These are phyloP conservation scores for Drosophila kanekoi DNA, from an alignment of 2,888 invertebrate genomes.

Conservation along the genomic window DNA sequence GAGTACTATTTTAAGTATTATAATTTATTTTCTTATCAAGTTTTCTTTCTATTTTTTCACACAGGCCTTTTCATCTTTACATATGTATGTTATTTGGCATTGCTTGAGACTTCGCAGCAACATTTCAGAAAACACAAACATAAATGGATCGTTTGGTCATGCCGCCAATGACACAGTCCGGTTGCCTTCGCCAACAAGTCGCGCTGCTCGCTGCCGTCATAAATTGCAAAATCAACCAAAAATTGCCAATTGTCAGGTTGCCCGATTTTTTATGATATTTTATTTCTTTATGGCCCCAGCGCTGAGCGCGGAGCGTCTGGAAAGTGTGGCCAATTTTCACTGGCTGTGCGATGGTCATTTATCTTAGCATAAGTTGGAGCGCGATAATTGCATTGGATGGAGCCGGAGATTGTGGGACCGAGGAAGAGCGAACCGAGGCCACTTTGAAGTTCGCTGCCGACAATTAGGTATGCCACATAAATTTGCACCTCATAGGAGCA, in stretches of 20 bases:
- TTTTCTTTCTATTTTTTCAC: too few species aligned
- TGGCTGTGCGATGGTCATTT: constrained; percentile 65
- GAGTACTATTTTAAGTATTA: too few species aligned
- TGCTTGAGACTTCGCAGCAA: too few species aligned
- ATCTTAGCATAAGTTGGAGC: constrained; percentile 78
- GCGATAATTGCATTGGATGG: constrained; percentile 82
- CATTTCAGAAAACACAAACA: too few species aligned
- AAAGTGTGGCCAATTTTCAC: constrained; percentile 76
- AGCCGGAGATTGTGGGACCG: constrained; percentile 24
- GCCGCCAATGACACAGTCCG: constrained; percentile 52
- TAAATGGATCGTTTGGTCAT: constrained; percentile 69
- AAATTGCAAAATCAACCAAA: constrained; percentile 77
- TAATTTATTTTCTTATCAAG: too few species aligned
- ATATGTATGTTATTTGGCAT: too few species aligned
- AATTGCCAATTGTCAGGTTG: constrained; percentile 66
- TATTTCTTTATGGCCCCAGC: constrained; percentile 42
- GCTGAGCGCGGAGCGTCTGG: constrained; percentile 26
- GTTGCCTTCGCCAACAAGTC: constrained; percentile 4
- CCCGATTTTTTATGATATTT: constrained; percentile 39
- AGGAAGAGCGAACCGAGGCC: constrained; percentile 31
- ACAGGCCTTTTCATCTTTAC: too few species aligned
- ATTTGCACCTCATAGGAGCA: constrained; percentile 75
- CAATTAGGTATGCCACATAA: constrained; percentile 84
- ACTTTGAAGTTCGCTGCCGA: constrained; percentile 65
- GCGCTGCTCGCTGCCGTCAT: constrained; percentile 29